Base-by-base conservation (phyloP, 1,140 invertebrate species). In the Halesus radiatus region DNA sequence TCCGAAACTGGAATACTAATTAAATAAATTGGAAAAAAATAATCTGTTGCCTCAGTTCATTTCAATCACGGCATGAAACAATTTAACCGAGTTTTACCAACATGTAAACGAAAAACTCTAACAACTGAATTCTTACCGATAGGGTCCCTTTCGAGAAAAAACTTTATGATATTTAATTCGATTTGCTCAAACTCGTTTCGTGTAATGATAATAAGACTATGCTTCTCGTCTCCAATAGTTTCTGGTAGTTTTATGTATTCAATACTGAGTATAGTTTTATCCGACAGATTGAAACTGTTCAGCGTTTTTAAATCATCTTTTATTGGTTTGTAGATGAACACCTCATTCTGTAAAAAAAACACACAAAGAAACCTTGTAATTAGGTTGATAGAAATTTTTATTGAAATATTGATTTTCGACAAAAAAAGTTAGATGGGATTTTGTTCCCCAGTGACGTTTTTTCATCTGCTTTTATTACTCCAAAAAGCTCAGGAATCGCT, bases 161-260 rank as follows among this genome's bases (percentile, higher is more conserved):
- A 60, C 16, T 76, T 20, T 10, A 76, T 13, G 22, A 76, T 45
- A 62, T 56, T 29, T 13, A 76, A 22, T 22, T 62, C 22, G 20
- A 76, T 62, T 50, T 10, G 16, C 3, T 60, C 56, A 32, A 22
- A 26, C 13, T n/a, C 22, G 50, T 20, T 23, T 37, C 66, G 50
- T 8, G 75, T 23, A 6, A 77, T 77, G 22, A 77, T 64, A n/a
- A 82, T 18, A 20, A 82, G 50, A 23, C 23, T n/a, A 68, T 80
- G 62, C 4, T 18, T 77, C 10, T 54, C 81, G 22, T 72, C 22
- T 66, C 13, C 62, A 22, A 20, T 8, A 64, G n/a, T 20, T 18
- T n/a, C 75, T 26, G 29, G 32, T n/a, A 79, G 22, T 29, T 80
- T 56, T 20, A 80, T 52, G 29, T 80, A 78, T 16, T 80, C 75